Conservation (phyloP, 2,797 vertebrate species). For the Gallinago nigripennis region DNA sequence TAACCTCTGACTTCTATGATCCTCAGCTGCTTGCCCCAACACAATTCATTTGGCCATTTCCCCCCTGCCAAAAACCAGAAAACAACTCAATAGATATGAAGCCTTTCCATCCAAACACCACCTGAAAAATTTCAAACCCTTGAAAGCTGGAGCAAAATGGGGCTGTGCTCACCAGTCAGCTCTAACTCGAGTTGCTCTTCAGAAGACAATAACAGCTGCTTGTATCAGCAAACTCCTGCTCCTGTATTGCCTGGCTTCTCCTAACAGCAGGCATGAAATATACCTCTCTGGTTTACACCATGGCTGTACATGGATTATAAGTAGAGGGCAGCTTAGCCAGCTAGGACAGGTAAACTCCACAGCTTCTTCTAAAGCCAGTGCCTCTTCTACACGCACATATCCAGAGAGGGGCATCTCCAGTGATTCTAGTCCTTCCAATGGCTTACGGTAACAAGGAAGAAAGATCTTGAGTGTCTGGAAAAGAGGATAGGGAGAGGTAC, state of each 20-base stretch:
- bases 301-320: neutral
- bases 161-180: neutral
- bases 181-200: neutral
- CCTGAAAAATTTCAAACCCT: neutral
- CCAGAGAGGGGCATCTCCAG: neutral
- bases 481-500: neutral
- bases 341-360: neutral
- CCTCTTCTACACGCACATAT: neutral
- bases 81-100: neutral
- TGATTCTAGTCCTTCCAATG: neutral
- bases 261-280: conserved; percentile 24
- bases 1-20: neutral
- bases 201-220: conserved; percentile 36
- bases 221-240: conserved; percentile 23
- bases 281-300: neutral
- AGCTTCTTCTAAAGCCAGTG: neutral
- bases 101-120: neutral
- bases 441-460: neutral
- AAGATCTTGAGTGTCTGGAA: neutral
- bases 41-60: neutral
- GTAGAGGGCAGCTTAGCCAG: neutral
- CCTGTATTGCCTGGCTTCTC: neutral
- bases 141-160: neutral
- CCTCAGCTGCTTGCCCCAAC: neutral
- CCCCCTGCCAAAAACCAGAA: rapidly evolving